Evolutionary conservation across 2,797 vertebrate species (phyloP).

Genomic region (Liasis olivaceus): DNA sequence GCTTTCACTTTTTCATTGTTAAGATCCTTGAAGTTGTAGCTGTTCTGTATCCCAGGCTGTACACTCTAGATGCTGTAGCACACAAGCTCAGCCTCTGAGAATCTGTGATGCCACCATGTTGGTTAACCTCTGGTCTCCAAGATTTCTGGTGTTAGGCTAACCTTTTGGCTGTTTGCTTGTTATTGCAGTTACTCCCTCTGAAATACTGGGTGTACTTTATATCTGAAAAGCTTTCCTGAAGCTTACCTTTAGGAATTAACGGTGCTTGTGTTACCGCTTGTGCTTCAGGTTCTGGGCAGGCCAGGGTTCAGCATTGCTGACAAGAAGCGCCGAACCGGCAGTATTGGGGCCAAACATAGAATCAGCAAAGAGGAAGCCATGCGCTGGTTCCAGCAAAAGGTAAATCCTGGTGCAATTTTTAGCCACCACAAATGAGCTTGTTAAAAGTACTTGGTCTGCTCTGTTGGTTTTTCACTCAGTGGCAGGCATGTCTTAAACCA

Average conservation of each 20-base stretch:
- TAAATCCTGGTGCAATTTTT: conserved; percentile 49
- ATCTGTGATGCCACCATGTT: neutral
- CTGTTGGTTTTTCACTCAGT: neutral
- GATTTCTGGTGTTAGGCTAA: neutral
- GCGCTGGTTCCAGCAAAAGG: conserved; percentile 99
- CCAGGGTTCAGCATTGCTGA: conserved; percentile 98
- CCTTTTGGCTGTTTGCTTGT: neutral
- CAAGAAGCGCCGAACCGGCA: conserved; percentile 94
- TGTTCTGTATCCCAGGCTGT: neutral
- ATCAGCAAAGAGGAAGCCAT: conserved; percentile 98
- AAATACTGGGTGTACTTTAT: neutral
- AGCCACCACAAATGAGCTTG: accelerated
- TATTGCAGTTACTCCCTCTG: neutral
- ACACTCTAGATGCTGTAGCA: neutral
- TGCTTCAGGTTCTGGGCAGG: conserved; percentile 90
- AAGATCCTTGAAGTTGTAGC: neutral
- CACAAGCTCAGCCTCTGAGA: neutral
- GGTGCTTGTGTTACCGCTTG: neutral
- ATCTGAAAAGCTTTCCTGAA: neutral
- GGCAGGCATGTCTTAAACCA: neutral
- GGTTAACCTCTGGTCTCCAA: neutral
- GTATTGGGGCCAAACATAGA: conserved; percentile 95
- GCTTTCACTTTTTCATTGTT: neutral
- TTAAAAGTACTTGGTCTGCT: accelerated
- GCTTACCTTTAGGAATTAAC: neutral